phyloP scores from a whole-genome alignment of 1,140 invertebrate genomes.

The Bombus affinis region DNA sequence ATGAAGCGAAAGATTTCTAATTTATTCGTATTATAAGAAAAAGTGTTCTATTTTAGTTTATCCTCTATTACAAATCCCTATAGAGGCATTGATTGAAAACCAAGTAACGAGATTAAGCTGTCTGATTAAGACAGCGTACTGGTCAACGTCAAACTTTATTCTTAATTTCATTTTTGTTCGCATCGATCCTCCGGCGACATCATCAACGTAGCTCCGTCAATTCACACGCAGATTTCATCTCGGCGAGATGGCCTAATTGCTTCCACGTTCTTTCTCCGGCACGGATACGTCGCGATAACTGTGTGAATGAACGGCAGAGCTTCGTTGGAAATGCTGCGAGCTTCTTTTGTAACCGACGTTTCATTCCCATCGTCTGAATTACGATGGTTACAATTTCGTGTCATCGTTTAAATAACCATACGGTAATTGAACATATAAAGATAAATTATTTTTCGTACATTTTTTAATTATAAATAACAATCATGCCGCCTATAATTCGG shows the following conservation, averaged over 20 bases:
- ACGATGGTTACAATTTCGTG: not conserved
- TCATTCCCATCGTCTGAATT: not conserved
- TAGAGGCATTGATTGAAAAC: not conserved
- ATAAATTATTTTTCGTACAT: not conserved
- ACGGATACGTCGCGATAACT: constrained; percentile 30
- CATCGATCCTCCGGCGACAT: constrained; percentile 26
- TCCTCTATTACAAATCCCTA: not conserved
- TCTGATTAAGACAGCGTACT: constrained; percentile 4
- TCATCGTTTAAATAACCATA: not conserved
- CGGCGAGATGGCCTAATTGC: constrained; percentile 30
- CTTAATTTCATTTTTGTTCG: constrained; percentile 19
- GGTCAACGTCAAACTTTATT: constrained; percentile 28
- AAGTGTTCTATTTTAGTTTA: not conserved
- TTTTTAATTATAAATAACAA: not conserved
- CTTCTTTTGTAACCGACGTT: constrained; percentile 17
- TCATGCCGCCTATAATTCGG: not conserved
- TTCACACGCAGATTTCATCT: constrained; percentile 37
- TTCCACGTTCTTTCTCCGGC: constrained; percentile 28
- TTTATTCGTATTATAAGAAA: not conserved
- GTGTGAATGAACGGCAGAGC: constrained; percentile 5
- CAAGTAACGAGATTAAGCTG: not conserved
- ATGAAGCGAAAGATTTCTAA: not conserved
- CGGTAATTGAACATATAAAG: not conserved
- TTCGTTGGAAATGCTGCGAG: constrained; percentile 6
- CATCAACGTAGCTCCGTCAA: constrained; percentile 22